phyloP scores from a whole-genome alignment of 2,888 invertebrate genomes.

The Ichneumoninae sp. region DNA sequence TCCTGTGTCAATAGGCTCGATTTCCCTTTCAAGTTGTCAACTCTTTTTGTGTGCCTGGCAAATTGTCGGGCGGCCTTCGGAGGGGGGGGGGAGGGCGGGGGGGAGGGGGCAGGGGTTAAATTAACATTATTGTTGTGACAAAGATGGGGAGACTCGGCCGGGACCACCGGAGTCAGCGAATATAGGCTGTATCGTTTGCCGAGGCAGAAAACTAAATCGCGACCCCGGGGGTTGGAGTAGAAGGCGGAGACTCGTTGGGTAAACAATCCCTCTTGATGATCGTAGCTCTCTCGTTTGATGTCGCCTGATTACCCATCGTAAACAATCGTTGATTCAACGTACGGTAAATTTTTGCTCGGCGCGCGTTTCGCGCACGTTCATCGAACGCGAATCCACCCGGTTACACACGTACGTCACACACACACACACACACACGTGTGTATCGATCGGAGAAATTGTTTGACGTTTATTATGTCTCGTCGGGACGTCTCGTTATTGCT shows the following conservation, averaged over 20 bases:
- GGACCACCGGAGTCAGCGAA: slow-evolving; percentile 72
- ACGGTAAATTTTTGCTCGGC: slow-evolving; percentile 55
- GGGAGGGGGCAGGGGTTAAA: slow-evolving; percentile 77
- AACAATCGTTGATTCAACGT: slow-evolving; percentile 82
- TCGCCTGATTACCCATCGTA: slow-evolving; percentile 84
- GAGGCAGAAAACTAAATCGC: slow-evolving; percentile 63
- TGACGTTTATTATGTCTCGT: slow-evolving; percentile 54
- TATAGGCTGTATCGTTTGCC: slow-evolving; percentile 41
- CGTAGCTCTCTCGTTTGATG: slow-evolving; percentile 82
- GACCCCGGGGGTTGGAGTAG: slow-evolving; percentile 67
- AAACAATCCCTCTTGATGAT: slow-evolving; percentile 84
- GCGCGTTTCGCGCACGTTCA: background rate
- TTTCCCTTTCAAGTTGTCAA: slow-evolving; percentile 85
- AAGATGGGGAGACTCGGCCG: slow-evolving; percentile 76
- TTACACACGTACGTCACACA: background rate
- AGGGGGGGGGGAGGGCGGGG: slow-evolving; percentile 67
- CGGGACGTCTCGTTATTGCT: slow-evolving; percentile 46
- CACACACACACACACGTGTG: background rate
- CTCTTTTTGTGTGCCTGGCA: slow-evolving; percentile 84
- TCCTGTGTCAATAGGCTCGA: slow-evolving; percentile 84
- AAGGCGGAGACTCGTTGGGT: slow-evolving; percentile 76
- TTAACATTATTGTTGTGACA: slow-evolving; percentile 85
- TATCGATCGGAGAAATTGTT: slow-evolving; percentile 65
- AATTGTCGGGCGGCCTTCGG: slow-evolving; percentile 78
- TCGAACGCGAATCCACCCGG: slow-evolving; percentile 24